Evolutionary conservation across 2,113 vertebrate genomes (phyloP), one percentile per base, ranked within the genome.

Genomic region (Casuarius casuarius): DNA sequence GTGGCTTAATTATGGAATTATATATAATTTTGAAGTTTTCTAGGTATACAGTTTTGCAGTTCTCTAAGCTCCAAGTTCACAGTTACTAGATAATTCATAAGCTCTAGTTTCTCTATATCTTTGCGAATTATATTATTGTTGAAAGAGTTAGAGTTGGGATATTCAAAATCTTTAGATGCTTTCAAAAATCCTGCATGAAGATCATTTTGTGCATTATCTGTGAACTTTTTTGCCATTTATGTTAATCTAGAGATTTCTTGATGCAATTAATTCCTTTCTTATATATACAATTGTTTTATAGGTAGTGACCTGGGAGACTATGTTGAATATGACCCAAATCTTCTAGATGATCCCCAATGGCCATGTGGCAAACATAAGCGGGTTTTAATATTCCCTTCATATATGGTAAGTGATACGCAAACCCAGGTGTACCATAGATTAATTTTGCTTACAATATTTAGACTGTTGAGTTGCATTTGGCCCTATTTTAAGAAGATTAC

Each of bases 331-430:
- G 99, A 99, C 97, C 99, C 99, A 35, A 99, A 99, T 95, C 99
- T 99, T 92, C 97, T 99, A 97, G 99, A 99, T 73, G 99, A 99
- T 97, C 99, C 99, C 3, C 99, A 99, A 96, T 99, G 99, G 99
- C 99, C 99, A 12, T 99, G 99, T 94, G 99, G 99, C 90, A 99
- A 99, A 97, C 99, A 99, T 97, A 99, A 99, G 94, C 96, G 99
- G 86, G 99, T 99, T 87, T 98, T 99, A 94, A 99, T 99, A 97
- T 99, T 99, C 92, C 99, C 99, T 92, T 99, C 99, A 0, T 99
- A 99, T 97, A 99, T 99, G 99, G 99, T 99, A 98, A 99, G 98
- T 98, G 90, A 62, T 23, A 2, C 10, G 8, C 40, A 54, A 33
- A 31, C 51, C 26, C 1, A 6, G 28, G 4, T 46, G 71, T 33